Percentiles rank a stretch among this genome's conserved stretches.
phyloP scores from a whole-genome alignment of 2,797 vertebrate genomes.

The Xiphophorus birchmanni region DNA sequence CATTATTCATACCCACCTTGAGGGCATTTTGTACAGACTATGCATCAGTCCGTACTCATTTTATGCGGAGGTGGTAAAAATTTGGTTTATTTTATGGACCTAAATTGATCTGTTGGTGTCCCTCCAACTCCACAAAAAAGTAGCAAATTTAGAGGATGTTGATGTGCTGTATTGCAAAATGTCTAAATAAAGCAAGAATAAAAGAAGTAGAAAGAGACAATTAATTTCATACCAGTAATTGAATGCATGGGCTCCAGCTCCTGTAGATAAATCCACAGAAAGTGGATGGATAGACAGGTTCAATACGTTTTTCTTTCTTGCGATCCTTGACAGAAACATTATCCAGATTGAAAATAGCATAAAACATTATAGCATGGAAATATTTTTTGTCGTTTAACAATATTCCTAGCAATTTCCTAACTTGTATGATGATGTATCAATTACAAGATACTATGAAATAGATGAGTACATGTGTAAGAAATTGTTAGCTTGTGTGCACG shows the following conservation, averaged over 20 bases:
- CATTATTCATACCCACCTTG: not conserved
- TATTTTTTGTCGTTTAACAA: not conserved
- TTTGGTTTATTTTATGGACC: not conserved
- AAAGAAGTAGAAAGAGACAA: not conserved
- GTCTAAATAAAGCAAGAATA: not conserved
- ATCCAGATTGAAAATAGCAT: not conserved
- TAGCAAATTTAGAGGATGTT: not conserved
- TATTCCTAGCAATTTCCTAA: not conserved
- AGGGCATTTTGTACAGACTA: not conserved
- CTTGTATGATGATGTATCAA: not conserved
- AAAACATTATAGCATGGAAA: not conserved
- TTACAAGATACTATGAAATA: not conserved
- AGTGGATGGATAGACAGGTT: not conserved
- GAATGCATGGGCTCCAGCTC: not conserved
- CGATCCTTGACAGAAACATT: not conserved
- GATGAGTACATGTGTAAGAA: not conserved
- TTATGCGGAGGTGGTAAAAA: not conserved
- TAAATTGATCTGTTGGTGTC: not conserved
- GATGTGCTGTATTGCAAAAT: not conserved
- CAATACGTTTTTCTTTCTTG: not conserved
- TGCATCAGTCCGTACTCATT: not conserved
- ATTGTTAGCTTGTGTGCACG: not conserved
- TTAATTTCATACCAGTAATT: not conserved
- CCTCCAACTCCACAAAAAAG: not conserved
- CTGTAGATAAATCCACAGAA: not conserved